Evolutionary conservation across 2,113 vertebrate species (phyloP).

Genomic region (Ursus arctos): DNA sequence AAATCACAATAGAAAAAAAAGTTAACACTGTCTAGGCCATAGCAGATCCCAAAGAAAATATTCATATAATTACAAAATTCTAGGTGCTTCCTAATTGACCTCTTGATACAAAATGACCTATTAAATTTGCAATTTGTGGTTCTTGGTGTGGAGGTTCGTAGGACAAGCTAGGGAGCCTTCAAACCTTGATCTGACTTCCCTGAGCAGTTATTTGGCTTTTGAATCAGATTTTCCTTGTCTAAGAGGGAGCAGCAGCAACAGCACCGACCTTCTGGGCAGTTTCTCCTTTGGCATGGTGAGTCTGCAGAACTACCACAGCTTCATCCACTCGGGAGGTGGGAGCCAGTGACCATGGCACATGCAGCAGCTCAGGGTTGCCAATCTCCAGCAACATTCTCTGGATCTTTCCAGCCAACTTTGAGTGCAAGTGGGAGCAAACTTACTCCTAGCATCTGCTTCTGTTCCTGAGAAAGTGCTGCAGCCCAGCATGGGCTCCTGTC

Average conservation of each 20-base stretch:
- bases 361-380: background rate
- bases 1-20: background rate
- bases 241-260: background rate
- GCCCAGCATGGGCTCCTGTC: background rate
- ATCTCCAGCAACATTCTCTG: background rate
- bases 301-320: background rate
- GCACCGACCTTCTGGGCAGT: no score
- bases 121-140: background rate
- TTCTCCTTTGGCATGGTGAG: background rate
- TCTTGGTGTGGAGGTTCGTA: background rate
- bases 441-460: background rate
- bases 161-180: background rate
- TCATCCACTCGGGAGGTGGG: fast-evolving
- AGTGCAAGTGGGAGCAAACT: background rate
- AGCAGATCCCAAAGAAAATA: background rate
- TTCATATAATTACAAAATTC: background rate
- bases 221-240: background rate
- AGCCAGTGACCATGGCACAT: fast-evolving
- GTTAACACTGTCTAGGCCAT: background rate
- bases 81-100: background rate
- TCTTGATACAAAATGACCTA: background rate
- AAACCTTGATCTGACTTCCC: background rate
- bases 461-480: background rate
- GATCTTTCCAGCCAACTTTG: background rate
- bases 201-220: background rate